These are phyloP conservation scores for Drosophila rufa DNA, from an alignment of 1,140 invertebrate species.

Conservation along the genomic window DNA sequence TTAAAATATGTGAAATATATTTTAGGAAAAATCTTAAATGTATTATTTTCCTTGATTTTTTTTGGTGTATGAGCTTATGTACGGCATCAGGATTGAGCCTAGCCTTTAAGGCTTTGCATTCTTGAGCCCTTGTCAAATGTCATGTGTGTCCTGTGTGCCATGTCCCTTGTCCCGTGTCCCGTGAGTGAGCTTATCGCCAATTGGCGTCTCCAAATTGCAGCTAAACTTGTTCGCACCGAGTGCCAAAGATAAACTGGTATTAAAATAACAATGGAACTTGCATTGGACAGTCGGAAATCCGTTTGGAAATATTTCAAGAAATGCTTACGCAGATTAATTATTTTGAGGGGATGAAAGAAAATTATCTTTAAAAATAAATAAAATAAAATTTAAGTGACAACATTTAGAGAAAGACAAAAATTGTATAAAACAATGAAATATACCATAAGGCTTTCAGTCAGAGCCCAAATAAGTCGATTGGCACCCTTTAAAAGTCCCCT, in stretches of 20 bases:
- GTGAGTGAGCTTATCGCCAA: conserved; percentile 37
- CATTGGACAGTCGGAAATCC: conserved; percentile 2
- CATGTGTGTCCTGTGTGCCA: conserved; percentile 59
- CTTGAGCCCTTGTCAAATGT: conserved; percentile 79
- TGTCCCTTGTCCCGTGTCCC: conserved; percentile 32
- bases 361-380: neutral
- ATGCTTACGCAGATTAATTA: conserved; percentile 12
- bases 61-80: conserved; percentile 11
- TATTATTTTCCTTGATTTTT: neutral
- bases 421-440: neutral
- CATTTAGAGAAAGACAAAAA: too few species aligned
- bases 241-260: conserved; percentile 10
- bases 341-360: too few species aligned
- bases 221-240: conserved; percentile 33
- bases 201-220: conserved; percentile 43
- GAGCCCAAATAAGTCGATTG: neutral
- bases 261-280: conserved; percentile 30
- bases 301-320: neutral
- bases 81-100: conserved; percentile 19
- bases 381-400: neutral
- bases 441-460: neutral
- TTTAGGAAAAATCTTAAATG: neutral
- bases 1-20: neutral
- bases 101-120: conserved; percentile 54
- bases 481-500: too few species aligned